Percentiles rank a stretch among this genome's conserved stretches.
These are phyloP conservation scores for Chrysolina americana DNA, from an alignment of 2,888 invertebrate species.

Conservation along the genomic window DNA sequence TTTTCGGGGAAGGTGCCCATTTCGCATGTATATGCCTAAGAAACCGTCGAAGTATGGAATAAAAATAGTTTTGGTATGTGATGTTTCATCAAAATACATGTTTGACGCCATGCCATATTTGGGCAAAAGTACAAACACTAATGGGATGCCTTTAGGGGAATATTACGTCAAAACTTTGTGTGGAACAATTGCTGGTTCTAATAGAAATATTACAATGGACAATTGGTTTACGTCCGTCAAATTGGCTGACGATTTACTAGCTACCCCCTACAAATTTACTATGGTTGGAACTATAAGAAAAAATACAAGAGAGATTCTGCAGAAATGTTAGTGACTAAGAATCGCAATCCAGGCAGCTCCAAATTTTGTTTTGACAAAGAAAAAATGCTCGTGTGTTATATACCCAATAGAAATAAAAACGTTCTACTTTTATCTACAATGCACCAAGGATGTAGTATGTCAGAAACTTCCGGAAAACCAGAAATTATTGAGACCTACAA, in stretches of 20 bases:
- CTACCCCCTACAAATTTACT: slow-evolving; percentile 59
- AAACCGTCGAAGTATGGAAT: slow-evolving; percentile 59
- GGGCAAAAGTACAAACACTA: slow-evolving; percentile 55
- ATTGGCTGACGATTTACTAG: slow-evolving; percentile 55
- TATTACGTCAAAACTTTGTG: too few relatives aligned
- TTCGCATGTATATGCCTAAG: slow-evolving; percentile 59
- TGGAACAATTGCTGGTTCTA: slow-evolving; percentile 48
- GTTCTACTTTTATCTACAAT: slow-evolving; percentile 31
- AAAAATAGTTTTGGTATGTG: slow-evolving; percentile 58
- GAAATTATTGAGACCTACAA: too few relatives aligned
- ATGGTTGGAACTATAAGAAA: slow-evolving; percentile 58
- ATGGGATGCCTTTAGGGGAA: slow-evolving; percentile 51
- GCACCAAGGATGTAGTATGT: too few relatives aligned
- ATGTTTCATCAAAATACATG: slow-evolving; percentile 24
- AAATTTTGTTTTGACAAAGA: neutral
- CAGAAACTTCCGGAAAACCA: too few relatives aligned
- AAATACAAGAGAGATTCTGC: slow-evolving; percentile 62
- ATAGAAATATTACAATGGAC: too few relatives aligned
- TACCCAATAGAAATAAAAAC: slow-evolving; percentile 18
- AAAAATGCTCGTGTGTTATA: slow-evolving; percentile 19
- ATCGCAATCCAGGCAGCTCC: too few relatives aligned
- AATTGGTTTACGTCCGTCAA: slow-evolving; percentile 63
- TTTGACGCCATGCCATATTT: slow-evolving; percentile 53
- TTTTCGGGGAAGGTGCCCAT: slow-evolving; percentile 51
- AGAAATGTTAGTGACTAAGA: slow-evolving; percentile 45